These are phyloP conservation scores for Malaclemys terrapin DNA, from an alignment of 2,113 vertebrate species.

Conservation along the genomic window DNA sequence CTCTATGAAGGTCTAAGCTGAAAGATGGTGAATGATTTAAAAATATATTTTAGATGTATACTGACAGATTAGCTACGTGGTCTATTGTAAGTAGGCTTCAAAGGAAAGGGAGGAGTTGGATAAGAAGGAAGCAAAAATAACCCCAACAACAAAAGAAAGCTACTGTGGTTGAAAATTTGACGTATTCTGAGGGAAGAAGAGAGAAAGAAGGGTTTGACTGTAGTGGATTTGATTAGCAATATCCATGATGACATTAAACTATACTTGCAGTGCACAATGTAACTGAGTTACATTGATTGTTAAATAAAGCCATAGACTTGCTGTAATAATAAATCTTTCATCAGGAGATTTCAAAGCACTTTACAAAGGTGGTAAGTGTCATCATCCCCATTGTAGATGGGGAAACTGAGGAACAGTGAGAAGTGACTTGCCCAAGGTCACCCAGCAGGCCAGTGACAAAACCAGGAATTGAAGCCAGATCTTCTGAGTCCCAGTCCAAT, in stretches of 20 bases:
- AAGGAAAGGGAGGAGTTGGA: neutral
- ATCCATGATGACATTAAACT: neutral
- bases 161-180: neutral
- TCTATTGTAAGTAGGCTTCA: accelerated
- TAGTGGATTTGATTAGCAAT: neutral
- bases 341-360: neutral
- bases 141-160: neutral
- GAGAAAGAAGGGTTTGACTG: neutral
- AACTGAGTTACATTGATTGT: neutral
- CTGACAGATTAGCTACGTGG: neutral
- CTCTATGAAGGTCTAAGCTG: neutral
- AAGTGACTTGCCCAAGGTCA: neutral
- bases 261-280: neutral
- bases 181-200: accelerated
- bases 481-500: neutral
- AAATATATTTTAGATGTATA: accelerated
- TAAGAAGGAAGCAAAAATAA: neutral
- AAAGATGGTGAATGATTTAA: neutral
- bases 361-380: neutral
- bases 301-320: neutral
- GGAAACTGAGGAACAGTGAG: neutral
- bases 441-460: neutral
- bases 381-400: neutral
- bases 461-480: neutral
- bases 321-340: neutral